A percentile compares a stretch with the other conserved stretches of the same genome.
phyloP scores from a whole-genome alignment of 2,797 vertebrate genomes.

The Fistularia tabacaria region DNA sequence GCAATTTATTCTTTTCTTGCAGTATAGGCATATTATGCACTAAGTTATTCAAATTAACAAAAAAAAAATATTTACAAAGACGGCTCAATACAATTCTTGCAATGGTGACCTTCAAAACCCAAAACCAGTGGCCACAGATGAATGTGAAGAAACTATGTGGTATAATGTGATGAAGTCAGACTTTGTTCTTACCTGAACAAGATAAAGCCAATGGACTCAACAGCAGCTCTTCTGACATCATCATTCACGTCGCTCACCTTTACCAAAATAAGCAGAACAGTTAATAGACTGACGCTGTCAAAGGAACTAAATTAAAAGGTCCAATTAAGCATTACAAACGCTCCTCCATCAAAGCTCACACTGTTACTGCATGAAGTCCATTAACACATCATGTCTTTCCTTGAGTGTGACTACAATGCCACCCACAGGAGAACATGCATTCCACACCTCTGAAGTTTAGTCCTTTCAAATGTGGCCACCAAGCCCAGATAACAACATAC shows the following conservation, averaged over 20 bases:
- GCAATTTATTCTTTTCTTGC: too few species aligned
- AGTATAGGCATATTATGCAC: too few species aligned
- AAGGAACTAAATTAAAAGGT: background rate
- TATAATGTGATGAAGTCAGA: background rate
- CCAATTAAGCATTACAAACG: background rate
- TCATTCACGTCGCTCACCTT: constrained; percentile 99
- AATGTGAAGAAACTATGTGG: background rate
- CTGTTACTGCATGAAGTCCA: background rate
- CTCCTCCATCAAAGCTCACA: background rate
- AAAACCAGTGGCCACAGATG: constrained; percentile 4
- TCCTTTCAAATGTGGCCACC: too few species aligned
- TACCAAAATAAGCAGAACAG: constrained; percentile 20
- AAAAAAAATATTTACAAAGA: too few species aligned
- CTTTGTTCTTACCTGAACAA: constrained; percentile 87
- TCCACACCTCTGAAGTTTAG: too few species aligned
- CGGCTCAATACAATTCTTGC: too few species aligned
- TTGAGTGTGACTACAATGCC: too few species aligned
- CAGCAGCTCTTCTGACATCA: constrained; percentile 94
- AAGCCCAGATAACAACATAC: too few species aligned
- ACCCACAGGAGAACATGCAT: too few species aligned
- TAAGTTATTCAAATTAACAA: too few species aligned
- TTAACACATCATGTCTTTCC: background rate
- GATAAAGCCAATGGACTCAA: constrained; percentile 98
- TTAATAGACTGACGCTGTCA: constrained; percentile 13
- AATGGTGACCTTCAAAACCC: too few species aligned